Evolutionary conservation across 2,888 invertebrate species (phyloP).

Genomic region (Andrena minutula): DNA sequence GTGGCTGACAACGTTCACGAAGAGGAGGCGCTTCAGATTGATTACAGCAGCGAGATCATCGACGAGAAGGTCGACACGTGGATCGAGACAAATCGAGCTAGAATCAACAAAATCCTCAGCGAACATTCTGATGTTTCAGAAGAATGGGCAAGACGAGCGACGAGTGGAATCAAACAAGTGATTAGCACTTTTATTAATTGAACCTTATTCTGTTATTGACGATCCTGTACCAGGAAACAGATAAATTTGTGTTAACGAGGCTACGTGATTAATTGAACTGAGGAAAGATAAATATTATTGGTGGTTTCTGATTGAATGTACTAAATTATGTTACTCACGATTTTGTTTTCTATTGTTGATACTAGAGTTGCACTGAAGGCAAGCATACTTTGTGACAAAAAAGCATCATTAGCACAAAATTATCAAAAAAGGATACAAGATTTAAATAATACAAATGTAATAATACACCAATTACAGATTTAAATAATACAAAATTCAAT

Average conservation of each 20-base stretch:
- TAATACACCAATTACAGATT: no score
- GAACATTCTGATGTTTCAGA: constrained; percentile 46
- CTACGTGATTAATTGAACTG: no score
- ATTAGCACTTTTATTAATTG: constrained; percentile 21
- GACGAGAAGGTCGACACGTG: constrained; percentile 72
- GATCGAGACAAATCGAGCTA: constrained; percentile 60
- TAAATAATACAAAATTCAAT: no score
- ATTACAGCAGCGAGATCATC: constrained; percentile 69
- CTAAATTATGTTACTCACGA: not conserved
- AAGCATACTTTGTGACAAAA: not conserved
- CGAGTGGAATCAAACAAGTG: constrained; percentile 62
- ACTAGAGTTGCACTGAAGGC: not conserved
- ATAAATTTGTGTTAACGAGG: not conserved
- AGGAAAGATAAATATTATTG: no score
- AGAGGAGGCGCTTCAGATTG: constrained; percentile 73
- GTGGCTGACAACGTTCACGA: constrained; percentile 72
- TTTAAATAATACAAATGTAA: not conserved
- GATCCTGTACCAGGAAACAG: not conserved
- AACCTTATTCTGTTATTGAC: not conserved
- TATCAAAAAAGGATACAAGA: not conserved
- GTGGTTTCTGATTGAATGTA: not conserved
- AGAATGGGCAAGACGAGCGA: constrained; percentile 34
- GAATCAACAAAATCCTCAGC: constrained; percentile 40
- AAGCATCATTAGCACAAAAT: not conserved
- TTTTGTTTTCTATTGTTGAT: not conserved